Evolutionary conservation across 2,113 vertebrate species (phyloP).

Genomic region (Alethe castanea): DNA sequence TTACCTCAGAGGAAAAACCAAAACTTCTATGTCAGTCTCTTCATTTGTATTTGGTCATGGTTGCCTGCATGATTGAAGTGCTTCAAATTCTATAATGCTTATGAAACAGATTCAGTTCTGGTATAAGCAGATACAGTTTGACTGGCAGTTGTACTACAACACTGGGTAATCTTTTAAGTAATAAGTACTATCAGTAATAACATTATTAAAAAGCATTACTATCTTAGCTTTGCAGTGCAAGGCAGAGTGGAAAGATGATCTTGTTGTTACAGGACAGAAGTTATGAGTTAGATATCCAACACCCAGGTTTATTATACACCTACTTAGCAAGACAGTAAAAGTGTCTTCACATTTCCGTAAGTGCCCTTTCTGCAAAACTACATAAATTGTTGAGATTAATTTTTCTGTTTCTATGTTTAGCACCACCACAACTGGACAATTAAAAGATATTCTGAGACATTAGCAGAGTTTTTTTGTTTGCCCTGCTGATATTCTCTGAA

Average conservation of each 20-base stretch:
- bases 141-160: not conserved
- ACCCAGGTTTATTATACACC: not conserved
- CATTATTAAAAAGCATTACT: not conserved
- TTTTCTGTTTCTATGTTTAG: not conserved
- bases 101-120: not conserved
- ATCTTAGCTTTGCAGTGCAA: not conserved
- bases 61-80: not conserved
- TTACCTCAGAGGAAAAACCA: not conserved
- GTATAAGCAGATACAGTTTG: not conserved
- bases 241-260: not conserved
- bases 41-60: not conserved
- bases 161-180: not conserved
- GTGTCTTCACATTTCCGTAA: not conserved
- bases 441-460: not conserved
- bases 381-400: not conserved
- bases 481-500: not conserved
- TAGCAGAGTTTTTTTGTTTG: not conserved
- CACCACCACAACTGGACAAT: not conserved
- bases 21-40: not conserved
- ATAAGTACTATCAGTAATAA: not conserved
- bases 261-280: not conserved
- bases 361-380: not conserved
- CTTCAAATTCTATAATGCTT: not conserved
- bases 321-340: not conserved
- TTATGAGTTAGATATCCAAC: fast-evolving